Percentiles rank a stretch among this genome's conserved stretches.
phyloP scores from a whole-genome alignment of 1,140 invertebrate species.

The Colletes latitarsis region DNA sequence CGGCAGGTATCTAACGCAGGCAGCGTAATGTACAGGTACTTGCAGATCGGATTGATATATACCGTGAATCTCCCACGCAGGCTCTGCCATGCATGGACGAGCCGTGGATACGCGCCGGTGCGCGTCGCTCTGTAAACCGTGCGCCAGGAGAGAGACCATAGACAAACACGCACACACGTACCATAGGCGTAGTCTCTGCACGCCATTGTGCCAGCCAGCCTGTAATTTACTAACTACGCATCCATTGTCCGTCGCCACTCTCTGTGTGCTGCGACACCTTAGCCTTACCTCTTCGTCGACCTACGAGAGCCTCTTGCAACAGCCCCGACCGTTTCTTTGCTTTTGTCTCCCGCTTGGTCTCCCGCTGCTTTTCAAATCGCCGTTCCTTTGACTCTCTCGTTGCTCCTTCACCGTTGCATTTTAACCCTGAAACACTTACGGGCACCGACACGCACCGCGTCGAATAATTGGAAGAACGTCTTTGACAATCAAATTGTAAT shows the following conservation, averaged over 20 bases:
- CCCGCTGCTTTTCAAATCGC: neutral
- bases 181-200: conserved; percentile 26
- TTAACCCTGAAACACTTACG: neutral
- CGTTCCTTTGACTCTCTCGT: neutral
- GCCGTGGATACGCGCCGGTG: conserved; percentile 66
- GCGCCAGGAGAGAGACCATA: conserved; percentile 15
- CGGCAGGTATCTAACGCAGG: conserved; percentile 49
- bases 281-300: conserved; percentile 36
- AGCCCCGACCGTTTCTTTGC: neutral
- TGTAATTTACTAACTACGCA: conserved; percentile 74
- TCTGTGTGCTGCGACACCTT: conserved; percentile 64
- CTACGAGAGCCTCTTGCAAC: neutral
- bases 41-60: conserved; percentile 56
- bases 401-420: neutral
- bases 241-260: conserved; percentile 65
- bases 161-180: conserved; percentile 28
- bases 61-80: conserved; percentile 58
- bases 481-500: no score
- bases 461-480: no score
- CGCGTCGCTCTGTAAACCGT: conserved; percentile 49
- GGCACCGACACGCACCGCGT: no score
- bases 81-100: conserved; percentile 54
- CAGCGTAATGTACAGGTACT: conserved; percentile 54
- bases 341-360: neutral
- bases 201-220: conserved; percentile 64